These are phyloP conservation scores for Bostrychus sinensis DNA, from an alignment of 2,113 vertebrate genomes.

Conservation along the genomic window DNA sequence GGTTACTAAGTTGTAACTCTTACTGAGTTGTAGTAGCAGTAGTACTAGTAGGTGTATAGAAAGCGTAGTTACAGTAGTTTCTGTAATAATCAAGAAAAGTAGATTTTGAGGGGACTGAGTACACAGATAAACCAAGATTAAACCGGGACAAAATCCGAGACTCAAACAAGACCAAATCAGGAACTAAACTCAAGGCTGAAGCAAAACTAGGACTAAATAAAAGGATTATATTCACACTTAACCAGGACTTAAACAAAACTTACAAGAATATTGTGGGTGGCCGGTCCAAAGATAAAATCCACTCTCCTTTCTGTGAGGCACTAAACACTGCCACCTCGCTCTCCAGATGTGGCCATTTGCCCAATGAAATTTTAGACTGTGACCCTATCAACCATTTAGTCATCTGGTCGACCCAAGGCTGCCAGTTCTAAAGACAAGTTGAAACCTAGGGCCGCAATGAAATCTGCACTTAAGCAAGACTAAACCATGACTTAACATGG, in stretches of 20 bases:
- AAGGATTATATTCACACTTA: background rate
- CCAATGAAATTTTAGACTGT: background rate
- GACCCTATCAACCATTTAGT: background rate
- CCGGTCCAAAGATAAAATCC: no score
- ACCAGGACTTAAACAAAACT: constrained; percentile 19
- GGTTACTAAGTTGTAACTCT: no score
- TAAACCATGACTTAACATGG: no score
- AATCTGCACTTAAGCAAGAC: no score
- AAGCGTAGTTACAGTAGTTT: no score
- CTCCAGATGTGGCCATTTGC: constrained; percentile 6
- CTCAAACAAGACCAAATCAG: background rate
- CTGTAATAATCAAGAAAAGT: no score
- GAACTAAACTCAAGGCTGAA: background rate
- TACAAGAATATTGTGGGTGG: background rate
- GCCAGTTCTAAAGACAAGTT: background rate
- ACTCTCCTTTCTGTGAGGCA: no score
- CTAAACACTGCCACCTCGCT: background rate
- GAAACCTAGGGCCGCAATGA: background rate
- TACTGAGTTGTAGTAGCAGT: no score
- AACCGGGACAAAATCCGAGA: no score
- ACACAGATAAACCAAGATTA: no score
- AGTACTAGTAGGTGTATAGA: no score
- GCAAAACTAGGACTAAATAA: background rate
- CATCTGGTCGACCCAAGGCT: background rate
- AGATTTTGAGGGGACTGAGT: no score